phyloP scores from a whole-genome alignment of 2,797 vertebrate species.

The Muscicapa striata region DNA sequence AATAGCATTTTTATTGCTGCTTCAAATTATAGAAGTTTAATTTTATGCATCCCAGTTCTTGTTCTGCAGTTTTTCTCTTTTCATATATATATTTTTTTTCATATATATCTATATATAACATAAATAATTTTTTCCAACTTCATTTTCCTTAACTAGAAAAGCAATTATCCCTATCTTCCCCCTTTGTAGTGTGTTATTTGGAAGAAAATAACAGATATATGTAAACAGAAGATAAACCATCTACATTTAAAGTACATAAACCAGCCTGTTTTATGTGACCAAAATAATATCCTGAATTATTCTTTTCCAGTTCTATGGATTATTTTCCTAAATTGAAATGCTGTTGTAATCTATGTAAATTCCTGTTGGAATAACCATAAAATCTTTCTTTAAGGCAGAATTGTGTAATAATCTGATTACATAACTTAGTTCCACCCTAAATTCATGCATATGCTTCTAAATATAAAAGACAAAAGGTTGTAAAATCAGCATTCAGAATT shows the following conservation, averaged over 20 bases:
- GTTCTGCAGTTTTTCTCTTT: background rate
- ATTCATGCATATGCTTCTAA: background rate
- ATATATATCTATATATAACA: background rate
- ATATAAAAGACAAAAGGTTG: background rate
- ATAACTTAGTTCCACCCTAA: conserved; percentile 20
- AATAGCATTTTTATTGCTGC: background rate
- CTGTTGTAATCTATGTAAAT: background rate
- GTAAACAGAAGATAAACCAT: background rate
- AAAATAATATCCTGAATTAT: background rate
- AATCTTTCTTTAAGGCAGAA: conserved; percentile 22
- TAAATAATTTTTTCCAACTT: background rate
- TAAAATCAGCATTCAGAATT: background rate
- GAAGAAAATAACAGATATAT: background rate
- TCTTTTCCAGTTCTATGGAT: background rate
- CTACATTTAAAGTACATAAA: background rate
- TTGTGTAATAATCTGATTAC: conserved; percentile 8
- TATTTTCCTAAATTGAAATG: background rate
- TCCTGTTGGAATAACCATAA: background rate
- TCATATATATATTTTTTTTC: too few relatives aligned
- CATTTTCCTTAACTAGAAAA: background rate
- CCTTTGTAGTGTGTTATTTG: background rate
- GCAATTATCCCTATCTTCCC: background rate
- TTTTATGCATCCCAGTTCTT: background rate
- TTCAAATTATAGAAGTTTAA: background rate
- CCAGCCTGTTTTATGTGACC: background rate